Evolutionary conservation across 2,797 vertebrate species (phyloP).

Genomic region (Alectoris magna): DNA sequence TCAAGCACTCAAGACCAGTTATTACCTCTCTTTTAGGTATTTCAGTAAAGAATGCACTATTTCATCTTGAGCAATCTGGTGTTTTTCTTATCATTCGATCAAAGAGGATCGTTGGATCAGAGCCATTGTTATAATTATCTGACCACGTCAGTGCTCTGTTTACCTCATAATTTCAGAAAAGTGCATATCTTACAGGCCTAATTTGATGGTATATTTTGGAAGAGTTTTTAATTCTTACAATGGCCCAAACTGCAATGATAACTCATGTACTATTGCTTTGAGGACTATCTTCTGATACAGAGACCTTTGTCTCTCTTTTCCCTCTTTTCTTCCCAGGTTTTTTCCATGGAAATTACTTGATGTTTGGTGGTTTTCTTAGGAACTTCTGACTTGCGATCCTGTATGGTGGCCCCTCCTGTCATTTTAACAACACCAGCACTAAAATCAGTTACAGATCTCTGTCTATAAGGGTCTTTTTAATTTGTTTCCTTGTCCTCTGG

Average conservation of each 20-base stretch:
- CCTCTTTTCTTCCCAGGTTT: background rate
- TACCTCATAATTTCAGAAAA: background rate
- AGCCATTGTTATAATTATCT: background rate
- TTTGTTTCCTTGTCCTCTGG: background rate
- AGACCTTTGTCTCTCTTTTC: background rate
- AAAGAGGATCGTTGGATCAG: background rate
- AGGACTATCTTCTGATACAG: background rate
- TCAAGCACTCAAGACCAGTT: background rate
- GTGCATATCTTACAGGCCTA: accelerated
- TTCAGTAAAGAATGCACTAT: background rate
- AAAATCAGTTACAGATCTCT: background rate
- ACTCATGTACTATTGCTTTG: background rate
- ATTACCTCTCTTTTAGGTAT: background rate
- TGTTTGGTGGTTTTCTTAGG: background rate
- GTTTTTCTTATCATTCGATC: background rate
- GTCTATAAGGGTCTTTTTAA: background rate
- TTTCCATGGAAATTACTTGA: background rate
- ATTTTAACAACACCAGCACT: background rate
- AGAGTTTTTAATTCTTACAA: background rate
- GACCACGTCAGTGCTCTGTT: background rate
- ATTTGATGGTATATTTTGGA: background rate
- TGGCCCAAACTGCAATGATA: background rate
- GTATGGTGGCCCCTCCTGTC: background rate
- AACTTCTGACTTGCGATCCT: background rate
- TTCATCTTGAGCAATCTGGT: background rate